phyloP scores from a whole-genome alignment of 2,888 invertebrate genomes.

The Stenotaenia linearis region DNA sequence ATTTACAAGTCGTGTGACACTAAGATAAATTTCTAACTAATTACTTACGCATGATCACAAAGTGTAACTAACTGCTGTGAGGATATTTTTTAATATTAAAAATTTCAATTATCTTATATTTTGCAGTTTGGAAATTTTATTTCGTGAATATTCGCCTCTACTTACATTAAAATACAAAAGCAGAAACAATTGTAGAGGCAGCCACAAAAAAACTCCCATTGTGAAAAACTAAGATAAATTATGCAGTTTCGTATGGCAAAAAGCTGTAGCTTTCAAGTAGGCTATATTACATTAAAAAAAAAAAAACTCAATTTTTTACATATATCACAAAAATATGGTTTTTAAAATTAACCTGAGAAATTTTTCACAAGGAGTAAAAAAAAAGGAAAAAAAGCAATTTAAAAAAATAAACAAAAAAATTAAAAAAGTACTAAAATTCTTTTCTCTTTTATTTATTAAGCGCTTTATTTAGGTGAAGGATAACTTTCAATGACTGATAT shows the following conservation, averaged over 20 bases:
- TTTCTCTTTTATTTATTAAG: no score
- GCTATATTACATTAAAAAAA: background rate
- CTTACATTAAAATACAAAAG: no score
- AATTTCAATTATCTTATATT: no score
- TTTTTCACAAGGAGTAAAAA: background rate
- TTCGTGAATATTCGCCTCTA: no score
- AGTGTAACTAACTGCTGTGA: no score
- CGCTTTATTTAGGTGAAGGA: background rate
- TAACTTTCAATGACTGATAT: background rate
- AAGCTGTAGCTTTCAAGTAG: background rate
- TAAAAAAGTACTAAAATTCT: slow-evolving; percentile 38
- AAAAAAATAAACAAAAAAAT: slow-evolving; percentile 44
- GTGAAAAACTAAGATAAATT: background rate
- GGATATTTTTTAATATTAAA: no score
- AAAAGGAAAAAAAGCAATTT: background rate
- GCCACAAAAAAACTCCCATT: no score
- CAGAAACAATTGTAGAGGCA: no score
- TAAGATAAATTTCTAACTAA: no score
- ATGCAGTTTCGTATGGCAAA: background rate
- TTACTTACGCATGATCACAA: no score
- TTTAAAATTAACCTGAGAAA: background rate
- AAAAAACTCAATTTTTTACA: background rate
- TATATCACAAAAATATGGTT: background rate
- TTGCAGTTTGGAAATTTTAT: no score
- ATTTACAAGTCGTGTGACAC: no score